phyloP scores from a whole-genome alignment of 30 jellyfish, hydroid and myxozoan genomes.

The Rhopilema esculentum region DNA sequence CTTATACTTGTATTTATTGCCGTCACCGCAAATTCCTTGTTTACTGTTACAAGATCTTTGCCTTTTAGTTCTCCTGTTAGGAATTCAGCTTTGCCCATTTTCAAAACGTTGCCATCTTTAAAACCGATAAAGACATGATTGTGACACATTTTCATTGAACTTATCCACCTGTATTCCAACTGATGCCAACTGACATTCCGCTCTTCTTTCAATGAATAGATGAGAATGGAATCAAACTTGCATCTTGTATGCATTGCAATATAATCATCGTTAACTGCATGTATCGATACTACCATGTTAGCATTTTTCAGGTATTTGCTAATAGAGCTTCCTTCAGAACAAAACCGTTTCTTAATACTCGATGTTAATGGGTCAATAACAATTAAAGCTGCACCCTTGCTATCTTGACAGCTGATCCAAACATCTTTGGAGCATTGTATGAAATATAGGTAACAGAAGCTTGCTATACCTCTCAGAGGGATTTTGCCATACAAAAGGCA shows the following conservation, averaged over 20 bases:
- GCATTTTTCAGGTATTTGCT: slow-evolving; percentile 2
- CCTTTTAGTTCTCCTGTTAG: slow-evolving; percentile 53
- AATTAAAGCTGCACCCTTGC: slow-evolving; percentile 58
- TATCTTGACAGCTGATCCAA: slow-evolving; percentile 84
- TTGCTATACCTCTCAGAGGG: slow-evolving; percentile 39
- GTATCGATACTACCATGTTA: slow-evolving; percentile 31
- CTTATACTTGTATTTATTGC: slow-evolving; percentile 44
- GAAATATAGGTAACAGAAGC: slow-evolving; percentile 73
- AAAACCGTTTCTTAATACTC: slow-evolving; percentile 5
- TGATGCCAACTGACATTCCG: slow-evolving; percentile 16
- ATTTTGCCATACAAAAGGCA: slow-evolving; percentile 71
- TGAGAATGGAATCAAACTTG: slow-evolving; percentile 58
- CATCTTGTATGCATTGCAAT: slow-evolving; percentile 72
- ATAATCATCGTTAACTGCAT: slow-evolving; percentile 42
- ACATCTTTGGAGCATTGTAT: slow-evolving; percentile 48
- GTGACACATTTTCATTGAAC: slow-evolving; percentile 50
- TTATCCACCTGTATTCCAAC: slow-evolving; percentile 49
- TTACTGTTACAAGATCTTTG: slow-evolving; percentile 8
- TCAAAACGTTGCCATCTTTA: slow-evolving; percentile 63
- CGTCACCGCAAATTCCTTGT: slow-evolving; percentile 48
- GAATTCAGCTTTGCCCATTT: slow-evolving; percentile 53
- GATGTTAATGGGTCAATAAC: slow-evolving; percentile 54
- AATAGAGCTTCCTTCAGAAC: slow-evolving; percentile 4
- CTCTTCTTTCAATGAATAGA: slow-evolving; percentile 45
- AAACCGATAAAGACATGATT: slow-evolving; percentile 75